Percentiles rank a stretch among this genome's conserved stretches.
Conservation (phyloP, 1,140 invertebrate genomes). For the Drosophila pseudoobscura region DNA sequence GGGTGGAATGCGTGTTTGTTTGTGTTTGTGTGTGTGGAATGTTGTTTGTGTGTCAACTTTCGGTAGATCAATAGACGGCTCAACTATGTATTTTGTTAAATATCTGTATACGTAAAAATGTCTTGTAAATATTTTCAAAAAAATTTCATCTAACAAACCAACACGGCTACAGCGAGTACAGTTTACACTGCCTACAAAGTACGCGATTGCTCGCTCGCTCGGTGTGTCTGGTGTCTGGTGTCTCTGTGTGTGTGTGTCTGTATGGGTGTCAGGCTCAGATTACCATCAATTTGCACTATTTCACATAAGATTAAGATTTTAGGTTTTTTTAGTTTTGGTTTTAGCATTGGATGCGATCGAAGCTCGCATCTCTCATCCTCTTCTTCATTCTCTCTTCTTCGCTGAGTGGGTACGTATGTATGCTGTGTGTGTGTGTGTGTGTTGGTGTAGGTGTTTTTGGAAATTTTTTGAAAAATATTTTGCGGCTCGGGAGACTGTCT, state of each 20-base stretch:
- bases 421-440: slow-evolving; percentile 1
- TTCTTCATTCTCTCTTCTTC: slow-evolving; percentile 25
- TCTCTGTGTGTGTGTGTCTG: slow-evolving; percentile 28
- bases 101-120: slow-evolving; percentile 49
- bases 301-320: slow-evolving; percentile 49
- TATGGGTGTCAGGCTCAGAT: slow-evolving; percentile 43
- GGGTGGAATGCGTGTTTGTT: slow-evolving; percentile 44
- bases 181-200: slow-evolving; percentile 67
- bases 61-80: slow-evolving; percentile 70
- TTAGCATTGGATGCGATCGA: no score
- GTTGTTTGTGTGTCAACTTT: slow-evolving; percentile 69
- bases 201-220: slow-evolving; percentile 7
- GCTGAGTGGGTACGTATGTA: slow-evolving; percentile 33
- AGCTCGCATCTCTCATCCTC: background rate
- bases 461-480: slow-evolving; percentile 73
- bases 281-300: slow-evolving; percentile 56
- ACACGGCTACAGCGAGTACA: slow-evolving; percentile 70
- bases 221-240: slow-evolving; percentile 24
- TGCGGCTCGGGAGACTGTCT: slow-evolving; percentile 44
- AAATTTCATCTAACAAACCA: slow-evolving; percentile 80
- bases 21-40: slow-evolving; percentile 33
- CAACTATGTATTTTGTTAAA: slow-evolving; percentile 60
- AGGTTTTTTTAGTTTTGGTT: no score
- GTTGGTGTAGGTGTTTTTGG: slow-evolving; percentile 39
- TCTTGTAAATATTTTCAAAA: slow-evolving; percentile 70